phyloP scores from a whole-genome alignment of 1,140 invertebrate species.

The Conopomorpha cramerella region DNA sequence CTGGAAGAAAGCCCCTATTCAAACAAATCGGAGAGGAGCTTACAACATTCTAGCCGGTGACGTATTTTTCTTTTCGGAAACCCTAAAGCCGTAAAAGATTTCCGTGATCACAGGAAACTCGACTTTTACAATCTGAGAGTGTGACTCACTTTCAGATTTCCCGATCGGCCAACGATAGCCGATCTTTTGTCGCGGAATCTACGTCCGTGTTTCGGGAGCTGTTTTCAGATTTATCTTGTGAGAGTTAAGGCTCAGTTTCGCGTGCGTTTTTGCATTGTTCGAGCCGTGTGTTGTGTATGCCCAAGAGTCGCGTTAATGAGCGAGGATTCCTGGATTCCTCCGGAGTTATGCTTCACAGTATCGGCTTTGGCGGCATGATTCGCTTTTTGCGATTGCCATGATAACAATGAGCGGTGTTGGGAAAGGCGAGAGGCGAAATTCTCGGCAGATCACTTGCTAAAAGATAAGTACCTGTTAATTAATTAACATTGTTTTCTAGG shows the following conservation, averaged over 20 bases:
- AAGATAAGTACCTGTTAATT: neutral
- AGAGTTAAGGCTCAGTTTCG: neutral
- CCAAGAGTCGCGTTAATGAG: neutral
- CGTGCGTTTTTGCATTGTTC: too few relatives aligned
- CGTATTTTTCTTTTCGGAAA: too few relatives aligned
- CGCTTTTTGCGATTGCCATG: neutral
- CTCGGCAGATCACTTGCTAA: neutral
- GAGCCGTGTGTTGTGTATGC: neutral
- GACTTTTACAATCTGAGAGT: too few relatives aligned
- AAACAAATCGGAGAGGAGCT: too few relatives aligned
- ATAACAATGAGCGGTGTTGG: conserved; percentile 1
- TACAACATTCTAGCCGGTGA: too few relatives aligned
- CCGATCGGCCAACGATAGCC: too few relatives aligned
- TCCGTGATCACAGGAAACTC: too few relatives aligned
- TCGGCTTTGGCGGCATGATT: neutral
- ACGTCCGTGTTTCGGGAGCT: neutral
- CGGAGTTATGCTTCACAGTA: neutral
- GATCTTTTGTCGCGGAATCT: neutral
- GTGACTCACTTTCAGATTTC: too few relatives aligned
- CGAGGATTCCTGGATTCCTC: neutral
- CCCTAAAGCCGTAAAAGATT: too few relatives aligned
- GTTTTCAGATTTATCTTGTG: neutral
- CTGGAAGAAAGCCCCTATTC: too few relatives aligned
- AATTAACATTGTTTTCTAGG: neutral
- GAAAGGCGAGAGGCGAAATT: conserved; percentile 1